phyloP scores from a whole-genome alignment of 2,888 invertebrate species.

The Atethmia centrago region DNA sequence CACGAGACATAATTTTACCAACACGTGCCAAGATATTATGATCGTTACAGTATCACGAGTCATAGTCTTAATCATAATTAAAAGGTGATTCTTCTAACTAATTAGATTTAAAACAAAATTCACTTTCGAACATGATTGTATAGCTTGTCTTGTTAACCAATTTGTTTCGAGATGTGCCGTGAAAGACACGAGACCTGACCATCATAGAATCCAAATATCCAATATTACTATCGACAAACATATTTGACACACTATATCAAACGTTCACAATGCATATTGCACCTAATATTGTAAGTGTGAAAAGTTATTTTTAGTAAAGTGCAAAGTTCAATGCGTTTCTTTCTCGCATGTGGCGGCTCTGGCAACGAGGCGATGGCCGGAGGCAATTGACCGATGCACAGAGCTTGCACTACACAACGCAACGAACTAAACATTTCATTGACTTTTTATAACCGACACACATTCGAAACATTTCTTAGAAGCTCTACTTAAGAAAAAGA shows the following conservation, averaged over 20 bases:
- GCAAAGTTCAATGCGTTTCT: constrained; percentile 62
- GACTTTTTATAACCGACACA: constrained; percentile 45
- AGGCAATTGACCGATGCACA: constrained; percentile 69
- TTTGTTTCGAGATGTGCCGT: not conserved
- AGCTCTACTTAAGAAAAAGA: constrained; percentile 2
- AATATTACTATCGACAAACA: not conserved
- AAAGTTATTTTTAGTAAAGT: constrained; percentile 38
- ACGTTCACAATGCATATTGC: constrained; percentile 15
- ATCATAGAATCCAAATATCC: not conserved
- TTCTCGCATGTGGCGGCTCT: constrained; percentile 38
- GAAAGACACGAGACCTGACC: not conserved
- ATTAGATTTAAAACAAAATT: not conserved
- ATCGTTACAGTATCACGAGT: constrained; percentile 6
- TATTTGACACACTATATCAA: constrained; percentile 1
- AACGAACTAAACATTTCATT: constrained; percentile 30
- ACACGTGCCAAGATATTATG: constrained; percentile 45
- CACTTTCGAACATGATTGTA: not conserved
- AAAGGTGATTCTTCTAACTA: not conserved
- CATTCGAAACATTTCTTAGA: constrained; percentile 37
- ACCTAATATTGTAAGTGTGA: constrained; percentile 17
- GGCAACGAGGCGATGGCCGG: constrained; percentile 39
- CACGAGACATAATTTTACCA: constrained; percentile 47
- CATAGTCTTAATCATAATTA: constrained; percentile 6
- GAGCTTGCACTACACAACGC: constrained; percentile 26
- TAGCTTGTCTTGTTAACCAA: not conserved